These are phyloP conservation scores for Clusia tigrina DNA, from an alignment of 2,888 invertebrate species.

Conservation along the genomic window DNA sequence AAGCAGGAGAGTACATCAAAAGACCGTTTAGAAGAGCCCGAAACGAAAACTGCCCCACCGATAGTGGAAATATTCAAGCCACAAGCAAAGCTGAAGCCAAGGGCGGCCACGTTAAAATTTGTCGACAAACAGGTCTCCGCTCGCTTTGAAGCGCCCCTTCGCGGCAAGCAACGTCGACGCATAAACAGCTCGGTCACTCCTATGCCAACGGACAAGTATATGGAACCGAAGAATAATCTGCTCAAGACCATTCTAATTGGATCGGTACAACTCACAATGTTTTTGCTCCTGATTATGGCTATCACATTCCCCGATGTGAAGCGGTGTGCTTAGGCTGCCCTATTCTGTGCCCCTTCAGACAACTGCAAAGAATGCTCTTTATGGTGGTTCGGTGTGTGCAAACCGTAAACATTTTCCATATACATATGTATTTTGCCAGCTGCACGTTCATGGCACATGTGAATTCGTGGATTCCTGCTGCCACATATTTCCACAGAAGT, in stretches of 20 bases:
- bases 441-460: no score
- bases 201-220: constrained; percentile 22
- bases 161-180: constrained; percentile 32
- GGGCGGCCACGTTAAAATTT: neutral
- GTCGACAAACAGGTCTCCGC: neutral
- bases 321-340: no score
- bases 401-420: no score
- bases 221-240: constrained; percentile 41
- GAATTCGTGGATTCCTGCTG: no score
- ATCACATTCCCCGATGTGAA: constrained; percentile 53
- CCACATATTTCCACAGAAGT: no score
- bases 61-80: neutral
- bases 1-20: neutral
- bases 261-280: constrained; percentile 49
- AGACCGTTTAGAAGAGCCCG: no score
- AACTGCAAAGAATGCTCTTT: no score
- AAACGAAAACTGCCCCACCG: neutral
- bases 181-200: constrained; percentile 34
- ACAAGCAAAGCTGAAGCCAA: neutral
- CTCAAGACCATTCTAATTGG: constrained; percentile 50
- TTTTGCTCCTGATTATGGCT: constrained; percentile 53
- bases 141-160: neutral
- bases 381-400: no score
- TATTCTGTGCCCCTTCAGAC: no score
- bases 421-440: no score